A percentile compares a stretch with the other conserved stretches of the same genome.
phyloP scores from a whole-genome alignment of 2,888 invertebrate genomes.

The Amphiduros pacificus region DNA sequence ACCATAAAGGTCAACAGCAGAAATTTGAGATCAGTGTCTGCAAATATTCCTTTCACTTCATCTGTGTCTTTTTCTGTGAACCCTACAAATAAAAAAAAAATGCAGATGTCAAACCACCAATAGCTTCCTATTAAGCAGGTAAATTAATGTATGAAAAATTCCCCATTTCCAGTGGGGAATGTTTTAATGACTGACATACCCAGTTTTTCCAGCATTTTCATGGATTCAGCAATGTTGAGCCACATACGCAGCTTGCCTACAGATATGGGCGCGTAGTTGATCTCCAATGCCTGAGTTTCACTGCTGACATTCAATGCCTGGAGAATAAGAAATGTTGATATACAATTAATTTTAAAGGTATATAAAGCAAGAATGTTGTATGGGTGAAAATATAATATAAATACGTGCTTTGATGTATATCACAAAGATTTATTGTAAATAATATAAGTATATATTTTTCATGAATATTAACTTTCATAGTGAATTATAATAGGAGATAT shows the following conservation, averaged over 20 bases:
- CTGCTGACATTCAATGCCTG: constrained; percentile 48
- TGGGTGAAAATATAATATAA: too few species aligned
- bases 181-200: constrained; percentile 55
- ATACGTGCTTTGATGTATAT: too few species aligned
- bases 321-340: constrained; percentile 10
- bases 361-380: too few species aligned
- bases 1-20: constrained; percentile 87
- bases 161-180: background rate
- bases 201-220: constrained; percentile 59
- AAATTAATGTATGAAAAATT: background rate
- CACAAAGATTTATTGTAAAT: too few species aligned
- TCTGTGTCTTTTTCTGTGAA: constrained; percentile 93
- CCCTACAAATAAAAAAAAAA: constrained; percentile 56
- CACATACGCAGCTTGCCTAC: constrained; percentile 69
- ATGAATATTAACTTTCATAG: background rate
- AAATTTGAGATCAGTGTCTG: constrained; percentile 91
- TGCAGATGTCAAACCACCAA: background rate
- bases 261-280: constrained; percentile 75
- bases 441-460: background rate
- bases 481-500: background rate
- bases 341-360: background rate
- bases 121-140: background rate
- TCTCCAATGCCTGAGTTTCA: constrained; percentile 68
- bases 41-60: constrained; percentile 94
- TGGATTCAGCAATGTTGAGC: constrained; percentile 54